A percentile compares a stretch with the other conserved stretches of the same genome.
These are phyloP conservation scores for Etheostoma perlongum DNA, from an alignment of 2,797 vertebrate genomes.

Conservation along the genomic window DNA sequence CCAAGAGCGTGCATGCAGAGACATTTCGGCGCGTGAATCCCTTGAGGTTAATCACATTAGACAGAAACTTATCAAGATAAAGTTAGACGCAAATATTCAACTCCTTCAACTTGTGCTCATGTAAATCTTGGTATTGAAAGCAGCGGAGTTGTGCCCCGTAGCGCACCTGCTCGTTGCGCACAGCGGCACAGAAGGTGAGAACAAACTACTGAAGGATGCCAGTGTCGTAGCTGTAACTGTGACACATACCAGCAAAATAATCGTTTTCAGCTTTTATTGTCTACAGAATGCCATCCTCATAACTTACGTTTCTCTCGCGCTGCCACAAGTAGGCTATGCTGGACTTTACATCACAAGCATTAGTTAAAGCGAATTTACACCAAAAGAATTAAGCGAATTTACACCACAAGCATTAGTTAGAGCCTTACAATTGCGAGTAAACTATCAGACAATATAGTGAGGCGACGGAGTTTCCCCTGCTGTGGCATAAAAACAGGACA, in stretches of 20 bases:
- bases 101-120: constrained; percentile 36
- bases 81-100: constrained; percentile 58
- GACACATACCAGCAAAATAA: background rate
- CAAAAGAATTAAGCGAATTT: background rate
- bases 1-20: constrained; percentile 10
- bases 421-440: background rate
- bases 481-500: background rate
- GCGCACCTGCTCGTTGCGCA: constrained; percentile 63
- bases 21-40: constrained; percentile 36
- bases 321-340: too few species aligned
- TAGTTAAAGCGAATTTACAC: background rate
- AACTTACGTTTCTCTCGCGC: background rate
- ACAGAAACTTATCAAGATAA: constrained; percentile 66
- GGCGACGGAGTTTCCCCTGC: constrained; percentile 34
- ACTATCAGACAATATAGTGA: constrained; percentile 9
- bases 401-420: background rate
- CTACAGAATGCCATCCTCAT: background rate
- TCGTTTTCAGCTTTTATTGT: background rate
- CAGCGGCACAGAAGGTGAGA: constrained; percentile 40
- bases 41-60: constrained; percentile 74
- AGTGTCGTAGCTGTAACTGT: background rate
- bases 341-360: background rate
- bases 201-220: constrained; percentile 20
- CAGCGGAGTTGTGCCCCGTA: background rate
- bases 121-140: background rate